Percentiles rank a stretch among this genome's conserved stretches.
These are phyloP conservation scores for Teleopsis dalmanni DNA, from an alignment of 1,140 invertebrate genomes.

Conservation along the genomic window DNA sequence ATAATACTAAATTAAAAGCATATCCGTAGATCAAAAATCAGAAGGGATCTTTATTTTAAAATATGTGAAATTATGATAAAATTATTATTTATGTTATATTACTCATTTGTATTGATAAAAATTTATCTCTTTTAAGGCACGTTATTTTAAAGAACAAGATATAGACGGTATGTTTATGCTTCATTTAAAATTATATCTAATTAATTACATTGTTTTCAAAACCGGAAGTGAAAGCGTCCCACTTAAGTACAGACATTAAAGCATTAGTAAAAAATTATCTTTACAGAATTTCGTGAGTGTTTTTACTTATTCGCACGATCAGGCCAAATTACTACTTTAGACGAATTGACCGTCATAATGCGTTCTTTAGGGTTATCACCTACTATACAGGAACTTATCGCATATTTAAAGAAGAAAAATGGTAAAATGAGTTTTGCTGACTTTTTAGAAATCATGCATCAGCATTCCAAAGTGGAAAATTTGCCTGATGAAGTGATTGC, in stretches of 20 bases:
- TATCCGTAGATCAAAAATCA: too few relatives aligned
- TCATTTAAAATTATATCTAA: background rate
- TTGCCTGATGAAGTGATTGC: slow-evolving; percentile 81
- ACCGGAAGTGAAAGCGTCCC: background rate
- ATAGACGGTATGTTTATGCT: slow-evolving; percentile 59
- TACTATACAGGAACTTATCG: slow-evolving; percentile 80
- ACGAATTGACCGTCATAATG: slow-evolving; percentile 91
- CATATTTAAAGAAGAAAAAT: slow-evolving; percentile 76
- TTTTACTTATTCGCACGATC: slow-evolving; percentile 86
- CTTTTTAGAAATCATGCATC: slow-evolving; percentile 91
- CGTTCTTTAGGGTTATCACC: slow-evolving; percentile 86
- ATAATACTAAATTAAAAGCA: background rate
- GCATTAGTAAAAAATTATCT: slow-evolving; percentile 3
- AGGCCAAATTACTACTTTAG: slow-evolving; percentile 77
- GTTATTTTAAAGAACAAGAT: slow-evolving; percentile 76
- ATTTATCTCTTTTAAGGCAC: slow-evolving; percentile 53
- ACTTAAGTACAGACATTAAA: background rate
- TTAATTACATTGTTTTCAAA: background rate
- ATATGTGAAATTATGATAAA: too few relatives aligned
- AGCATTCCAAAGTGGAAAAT: slow-evolving; percentile 80
- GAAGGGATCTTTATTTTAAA: too few relatives aligned
- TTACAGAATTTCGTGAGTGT: slow-evolving; percentile 84
- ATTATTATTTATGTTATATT: slow-evolving; percentile 4
- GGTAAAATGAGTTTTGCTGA: slow-evolving; percentile 93
- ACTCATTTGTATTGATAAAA: slow-evolving; percentile 1